Conservation (phyloP, 2,797 vertebrate species). For the Cryptoblepharus egeriae region DNA sequence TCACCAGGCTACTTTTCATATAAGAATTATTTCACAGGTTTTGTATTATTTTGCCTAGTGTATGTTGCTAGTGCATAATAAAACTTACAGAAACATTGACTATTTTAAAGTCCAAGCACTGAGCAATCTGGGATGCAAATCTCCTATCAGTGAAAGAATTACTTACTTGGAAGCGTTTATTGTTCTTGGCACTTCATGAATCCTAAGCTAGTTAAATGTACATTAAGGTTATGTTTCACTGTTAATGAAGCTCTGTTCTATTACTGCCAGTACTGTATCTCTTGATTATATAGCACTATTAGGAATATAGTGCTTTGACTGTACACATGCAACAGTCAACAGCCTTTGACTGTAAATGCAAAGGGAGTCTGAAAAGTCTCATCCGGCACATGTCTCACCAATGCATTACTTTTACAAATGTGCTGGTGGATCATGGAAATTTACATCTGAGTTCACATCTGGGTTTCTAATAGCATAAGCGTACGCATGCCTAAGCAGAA, state of each 20-base stretch:
- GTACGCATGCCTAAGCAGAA: no score
- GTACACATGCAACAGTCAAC: no score
- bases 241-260: conserved; percentile 33
- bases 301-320: no score
- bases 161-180: conserved; percentile 64
- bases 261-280: conserved; percentile 3
- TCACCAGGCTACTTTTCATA: conserved; percentile 30
- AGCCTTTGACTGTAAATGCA: background rate
- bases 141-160: conserved; percentile 55
- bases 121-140: conserved; percentile 50
- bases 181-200: conserved; percentile 56
- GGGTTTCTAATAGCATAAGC: no score
- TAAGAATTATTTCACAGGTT: conserved; percentile 23
- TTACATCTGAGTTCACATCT: background rate
- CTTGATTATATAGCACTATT: conserved; percentile 24
- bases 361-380: background rate
- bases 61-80: conserved; percentile 48
- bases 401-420: background rate
- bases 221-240: conserved; percentile 42
- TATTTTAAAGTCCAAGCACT: conserved; percentile 44
- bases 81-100: conserved; percentile 34
- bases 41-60: conserved; percentile 38
- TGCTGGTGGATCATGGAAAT: background rate
- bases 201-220: conserved; percentile 59
- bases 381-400: background rate